phyloP scores from a whole-genome alignment of 2,888 invertebrate genomes.

The Chrysolina haemoptera region DNA sequence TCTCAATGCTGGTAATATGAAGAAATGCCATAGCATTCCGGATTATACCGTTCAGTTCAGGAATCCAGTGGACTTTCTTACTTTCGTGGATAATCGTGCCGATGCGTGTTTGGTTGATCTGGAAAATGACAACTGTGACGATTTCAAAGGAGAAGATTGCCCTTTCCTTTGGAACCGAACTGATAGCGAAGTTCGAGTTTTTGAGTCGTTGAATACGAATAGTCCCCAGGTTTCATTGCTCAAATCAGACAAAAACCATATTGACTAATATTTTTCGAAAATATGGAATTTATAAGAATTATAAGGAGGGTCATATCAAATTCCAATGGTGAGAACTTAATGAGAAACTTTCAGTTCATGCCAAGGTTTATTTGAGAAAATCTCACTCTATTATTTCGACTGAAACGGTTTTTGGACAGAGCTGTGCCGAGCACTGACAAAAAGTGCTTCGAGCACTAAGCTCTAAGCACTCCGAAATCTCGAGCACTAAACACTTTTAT shows the following conservation, averaged over 20 bases:
- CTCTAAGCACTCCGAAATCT: no score
- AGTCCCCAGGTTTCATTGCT: neutral
- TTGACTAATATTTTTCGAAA: no score
- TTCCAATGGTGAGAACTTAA: no score
- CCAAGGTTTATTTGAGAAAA: no score
- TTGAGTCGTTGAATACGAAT: slow-evolving; percentile 50
- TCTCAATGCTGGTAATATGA: slow-evolving; percentile 59
- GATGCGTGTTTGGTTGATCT: slow-evolving; percentile 51
- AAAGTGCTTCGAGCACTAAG: no score
- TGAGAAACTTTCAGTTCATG: no score
- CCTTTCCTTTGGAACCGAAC: slow-evolving; percentile 63
- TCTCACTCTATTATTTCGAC: no score
- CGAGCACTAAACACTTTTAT: no score
- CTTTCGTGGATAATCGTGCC: slow-evolving; percentile 36
- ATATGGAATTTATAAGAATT: no score
- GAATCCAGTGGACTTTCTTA: slow-evolving; percentile 38
- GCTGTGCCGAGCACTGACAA: no score
- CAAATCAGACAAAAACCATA: neutral
- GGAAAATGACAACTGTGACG: slow-evolving; percentile 51
- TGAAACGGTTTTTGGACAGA: no score
- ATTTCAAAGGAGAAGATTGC: slow-evolving; percentile 54
- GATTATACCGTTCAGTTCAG: slow-evolving; percentile 53
- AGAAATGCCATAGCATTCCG: slow-evolving; percentile 62
- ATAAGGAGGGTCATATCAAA: no score
- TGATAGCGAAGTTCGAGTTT: slow-evolving; percentile 52